Base-by-base conservation (phyloP, 2,113 vertebrate genomes). In the Cercocebus atys region DNA sequence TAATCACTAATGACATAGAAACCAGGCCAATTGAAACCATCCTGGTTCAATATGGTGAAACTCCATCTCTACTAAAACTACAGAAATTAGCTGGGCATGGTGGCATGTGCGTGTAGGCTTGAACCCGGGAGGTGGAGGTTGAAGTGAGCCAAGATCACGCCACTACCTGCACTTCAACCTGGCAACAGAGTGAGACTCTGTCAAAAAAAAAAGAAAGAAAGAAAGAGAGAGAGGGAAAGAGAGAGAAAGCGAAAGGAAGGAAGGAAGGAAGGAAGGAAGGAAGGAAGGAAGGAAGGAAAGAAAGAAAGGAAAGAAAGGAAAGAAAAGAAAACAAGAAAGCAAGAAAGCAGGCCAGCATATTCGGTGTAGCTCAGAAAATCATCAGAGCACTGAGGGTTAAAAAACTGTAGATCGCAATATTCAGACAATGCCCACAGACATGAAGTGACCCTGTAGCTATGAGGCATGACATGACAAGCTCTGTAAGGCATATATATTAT, bases 1-100 rank as follows among this genome's bases (percentile, higher is more conserved):
- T 85, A 66, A 81, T 95, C 61, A 92, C 30, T 43, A 70, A 86
- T 7, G 17, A 82, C 83, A 88, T 30, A 95, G 55, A 80, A 45
- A 20, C 13, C 59, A 59, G 55, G 16, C 18, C 18, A 55, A 55
- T 55, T 7, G 18, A 55, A 18, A 55, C 52, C 52, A 55, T 55
- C 6, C 52, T 55, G 18, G 52, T 55, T 20, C 52, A 55, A 20
- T 55, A 55, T 7, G 52, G 52, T 55, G 52, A 55, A 55, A 55
- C 52, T 18, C 18, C 2, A 7, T 55, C 52, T 55, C 52, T 55
- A 55, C 18, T 20, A 55, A 55, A 55, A 55, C 20, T 17, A 55
- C 52, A 55, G 18, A 55, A 55, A 55, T 55, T 55, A 55, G 18
- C 52, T 55, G 52, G 52, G 52, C 6, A 20, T 55, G 18, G 52